Evolutionary conservation across 2,113 vertebrate genomes (phyloP).

Genomic region (Tachycineta bicolor): DNA sequence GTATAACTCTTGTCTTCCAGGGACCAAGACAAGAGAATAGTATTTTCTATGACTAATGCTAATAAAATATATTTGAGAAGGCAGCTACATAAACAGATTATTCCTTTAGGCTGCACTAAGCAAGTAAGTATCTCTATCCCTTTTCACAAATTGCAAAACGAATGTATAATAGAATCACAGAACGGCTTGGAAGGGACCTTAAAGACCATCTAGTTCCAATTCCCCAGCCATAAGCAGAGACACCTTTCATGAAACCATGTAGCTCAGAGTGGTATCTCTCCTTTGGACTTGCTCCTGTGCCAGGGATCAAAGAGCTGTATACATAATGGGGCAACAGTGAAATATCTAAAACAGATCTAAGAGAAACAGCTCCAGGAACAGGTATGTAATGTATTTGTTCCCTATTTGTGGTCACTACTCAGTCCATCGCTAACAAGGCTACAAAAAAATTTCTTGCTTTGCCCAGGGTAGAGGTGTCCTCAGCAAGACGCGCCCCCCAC

Average conservation of each 20-base stretch:
- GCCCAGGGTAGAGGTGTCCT: neutral
- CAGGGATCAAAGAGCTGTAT: neutral
- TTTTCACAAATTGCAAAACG: neutral
- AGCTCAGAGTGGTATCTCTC: neutral
- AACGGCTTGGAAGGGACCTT: neutral
- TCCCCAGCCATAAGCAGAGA: neutral
- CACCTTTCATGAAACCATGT: neutral
- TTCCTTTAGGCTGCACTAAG: neutral
- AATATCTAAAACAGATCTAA: neutral
- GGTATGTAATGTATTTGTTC: neutral
- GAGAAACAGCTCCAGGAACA: neutral
- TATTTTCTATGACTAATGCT: neutral
- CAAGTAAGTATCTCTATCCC: neutral
- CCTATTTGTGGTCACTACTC: neutral
- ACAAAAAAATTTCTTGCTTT: neutral
- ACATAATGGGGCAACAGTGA: neutral
- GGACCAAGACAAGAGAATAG: neutral
- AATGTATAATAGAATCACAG: neutral
- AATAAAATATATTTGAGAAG: neutral
- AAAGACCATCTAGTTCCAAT: neutral
- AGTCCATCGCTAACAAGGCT: neutral
- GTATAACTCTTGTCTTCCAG: neutral
- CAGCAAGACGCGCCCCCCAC: neutral
- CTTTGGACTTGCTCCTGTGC: neutral
- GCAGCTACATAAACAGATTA: neutral